phyloP scores from a whole-genome alignment of 1,140 invertebrate genomes.

The Eciton burchellii region DNA sequence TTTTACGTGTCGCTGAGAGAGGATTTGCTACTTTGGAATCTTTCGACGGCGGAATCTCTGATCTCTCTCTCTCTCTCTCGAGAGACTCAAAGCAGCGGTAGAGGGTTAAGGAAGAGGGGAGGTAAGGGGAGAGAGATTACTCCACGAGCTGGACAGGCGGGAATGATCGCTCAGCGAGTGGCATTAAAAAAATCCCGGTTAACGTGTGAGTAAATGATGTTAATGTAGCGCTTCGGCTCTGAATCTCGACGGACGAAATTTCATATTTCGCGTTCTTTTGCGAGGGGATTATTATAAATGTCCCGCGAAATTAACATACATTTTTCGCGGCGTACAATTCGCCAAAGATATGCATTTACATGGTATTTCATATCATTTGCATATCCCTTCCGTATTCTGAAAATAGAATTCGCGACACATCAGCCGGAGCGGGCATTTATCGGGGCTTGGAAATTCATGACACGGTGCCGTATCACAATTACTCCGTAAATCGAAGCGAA shows the following conservation, averaged over 20 bases:
- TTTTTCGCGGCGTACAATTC: too few relatives aligned
- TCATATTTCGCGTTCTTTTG: not conserved
- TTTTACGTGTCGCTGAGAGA: slow-evolving; percentile 14
- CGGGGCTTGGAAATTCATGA: not conserved
- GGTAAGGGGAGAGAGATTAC: not conserved
- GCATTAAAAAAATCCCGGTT: not conserved
- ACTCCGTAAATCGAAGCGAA: not conserved
- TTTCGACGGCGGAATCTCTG: not conserved
- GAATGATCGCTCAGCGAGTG: not conserved
- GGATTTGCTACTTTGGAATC: not conserved
- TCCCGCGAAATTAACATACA: too few relatives aligned
- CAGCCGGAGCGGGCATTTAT: not conserved
- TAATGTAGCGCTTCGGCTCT: not conserved
- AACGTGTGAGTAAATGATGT: not conserved
- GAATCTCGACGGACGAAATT: not conserved
- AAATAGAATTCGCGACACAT: not conserved
- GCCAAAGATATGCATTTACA: not conserved
- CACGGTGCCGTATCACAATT: not conserved
- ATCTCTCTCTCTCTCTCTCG: too few relatives aligned
- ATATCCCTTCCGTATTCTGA: not conserved
- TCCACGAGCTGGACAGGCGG: not conserved
- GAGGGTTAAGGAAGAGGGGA: too few relatives aligned
- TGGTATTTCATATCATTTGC: not conserved
- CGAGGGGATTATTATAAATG: slow-evolving; percentile 4
- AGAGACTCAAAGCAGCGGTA: too few relatives aligned